A percentile compares a stretch with the other conserved stretches of the same genome.
These are phyloP conservation scores for Xestia sexstrigata DNA, from an alignment of 2,888 invertebrate genomes.

Conservation along the genomic window DNA sequence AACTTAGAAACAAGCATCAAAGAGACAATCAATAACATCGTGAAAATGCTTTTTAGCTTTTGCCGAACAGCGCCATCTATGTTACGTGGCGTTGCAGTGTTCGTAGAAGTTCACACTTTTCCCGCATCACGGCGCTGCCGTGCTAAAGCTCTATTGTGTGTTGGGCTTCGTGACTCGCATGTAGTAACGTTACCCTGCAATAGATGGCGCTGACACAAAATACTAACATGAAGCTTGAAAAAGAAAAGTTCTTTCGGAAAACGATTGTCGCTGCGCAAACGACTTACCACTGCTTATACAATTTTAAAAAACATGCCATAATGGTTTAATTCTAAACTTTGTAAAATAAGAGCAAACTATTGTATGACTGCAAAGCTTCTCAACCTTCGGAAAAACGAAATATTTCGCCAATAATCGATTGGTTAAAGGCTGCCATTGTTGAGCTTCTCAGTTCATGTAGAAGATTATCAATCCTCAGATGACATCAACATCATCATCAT, in stretches of 20 bases:
- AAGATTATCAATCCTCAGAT: no score
- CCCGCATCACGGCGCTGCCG: constrained; percentile 66
- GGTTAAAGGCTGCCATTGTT: neutral
- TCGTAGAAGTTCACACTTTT: constrained; percentile 62
- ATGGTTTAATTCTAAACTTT: neutral
- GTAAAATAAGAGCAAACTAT: neutral
- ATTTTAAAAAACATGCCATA: neutral
- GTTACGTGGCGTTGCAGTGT: neutral
- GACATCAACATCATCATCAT: no score
- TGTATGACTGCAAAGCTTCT: neutral
- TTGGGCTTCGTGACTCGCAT: neutral
- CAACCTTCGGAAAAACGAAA: neutral
- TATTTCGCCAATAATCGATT: neutral
- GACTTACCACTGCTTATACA: neutral
- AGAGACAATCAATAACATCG: constrained; percentile 76
- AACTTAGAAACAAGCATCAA: constrained; percentile 68
- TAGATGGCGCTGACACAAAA: constrained; percentile 75
- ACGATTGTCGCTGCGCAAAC: neutral
- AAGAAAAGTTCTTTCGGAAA: neutral
- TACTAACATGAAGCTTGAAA: neutral
- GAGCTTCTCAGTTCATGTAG: neutral
- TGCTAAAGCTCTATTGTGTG: constrained; percentile 22
- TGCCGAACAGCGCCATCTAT: constrained; percentile 81
- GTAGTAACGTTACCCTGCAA: constrained; percentile 52
- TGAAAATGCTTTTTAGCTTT: constrained; percentile 65